Conservation (phyloP, 2,888 invertebrate genomes). For the Galerucella nymphaeae region DNA sequence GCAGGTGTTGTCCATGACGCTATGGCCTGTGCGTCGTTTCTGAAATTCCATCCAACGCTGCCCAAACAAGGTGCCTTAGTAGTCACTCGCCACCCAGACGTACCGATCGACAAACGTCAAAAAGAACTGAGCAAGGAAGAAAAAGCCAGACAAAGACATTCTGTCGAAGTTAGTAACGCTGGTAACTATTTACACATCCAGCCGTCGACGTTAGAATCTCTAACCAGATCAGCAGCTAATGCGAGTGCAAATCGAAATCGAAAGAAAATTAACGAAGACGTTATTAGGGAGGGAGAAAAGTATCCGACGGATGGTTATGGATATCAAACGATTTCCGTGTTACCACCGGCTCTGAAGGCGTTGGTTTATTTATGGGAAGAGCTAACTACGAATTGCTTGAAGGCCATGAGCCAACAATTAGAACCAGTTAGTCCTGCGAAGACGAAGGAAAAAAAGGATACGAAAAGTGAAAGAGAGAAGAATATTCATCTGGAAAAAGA, state of each 20-base stretch:
- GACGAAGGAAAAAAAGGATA: constrained; percentile 54
- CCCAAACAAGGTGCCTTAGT: constrained; percentile 84
- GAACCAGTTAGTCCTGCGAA: constrained; percentile 70
- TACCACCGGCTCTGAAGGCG: constrained; percentile 89
- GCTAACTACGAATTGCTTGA: constrained; percentile 75
- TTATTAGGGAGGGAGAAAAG: constrained; percentile 67
- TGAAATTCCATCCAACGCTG: constrained; percentile 91
- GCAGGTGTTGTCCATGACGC: constrained; percentile 94
- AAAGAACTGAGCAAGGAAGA: constrained; percentile 70
- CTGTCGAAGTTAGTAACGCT: constrained; percentile 82
- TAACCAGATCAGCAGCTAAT: constrained; percentile 82
- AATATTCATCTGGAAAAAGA: constrained; percentile 62
- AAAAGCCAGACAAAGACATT: constrained; percentile 82
- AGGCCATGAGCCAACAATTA: constrained; percentile 71
- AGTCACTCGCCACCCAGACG: constrained; percentile 71
- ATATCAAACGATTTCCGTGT: constrained; percentile 75
- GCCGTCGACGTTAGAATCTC: constrained; percentile 80
- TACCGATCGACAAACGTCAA: constrained; percentile 63
- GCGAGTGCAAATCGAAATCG: constrained; percentile 77
- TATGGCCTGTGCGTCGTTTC: constrained; percentile 96
- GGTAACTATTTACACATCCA: constrained; percentile 82
- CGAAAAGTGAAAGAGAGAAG: constrained; percentile 63
- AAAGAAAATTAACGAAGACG: constrained; percentile 63
- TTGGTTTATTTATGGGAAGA: constrained; percentile 93
- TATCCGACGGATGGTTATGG: constrained; percentile 57